Evolutionary conservation across 64 coral and sea anemone genomes (phyloP).

Genomic region (Pachyseris speciosa): DNA sequence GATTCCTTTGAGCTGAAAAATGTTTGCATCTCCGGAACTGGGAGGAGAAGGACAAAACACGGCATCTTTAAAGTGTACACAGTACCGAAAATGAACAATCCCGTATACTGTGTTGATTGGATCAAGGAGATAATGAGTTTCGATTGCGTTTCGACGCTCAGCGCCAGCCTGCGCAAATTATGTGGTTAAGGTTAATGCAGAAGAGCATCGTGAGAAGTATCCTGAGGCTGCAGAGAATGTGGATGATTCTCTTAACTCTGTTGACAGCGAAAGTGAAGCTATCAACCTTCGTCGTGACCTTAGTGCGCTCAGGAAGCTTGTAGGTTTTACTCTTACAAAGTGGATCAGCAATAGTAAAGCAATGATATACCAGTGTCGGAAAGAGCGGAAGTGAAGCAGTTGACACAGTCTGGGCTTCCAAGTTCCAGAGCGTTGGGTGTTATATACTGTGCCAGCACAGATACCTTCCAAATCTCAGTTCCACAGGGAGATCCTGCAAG

Average conservation of each 20-base stretch:
- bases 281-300: background rate
- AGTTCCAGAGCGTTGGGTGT: too few species aligned
- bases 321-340: background rate
- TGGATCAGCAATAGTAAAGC: background rate
- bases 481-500: background rate
- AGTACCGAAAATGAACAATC: constrained; percentile 27
- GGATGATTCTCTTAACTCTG: background rate
- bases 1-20: too few species aligned
- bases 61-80: background rate
- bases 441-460: background rate
- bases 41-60: background rate
- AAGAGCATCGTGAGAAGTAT: background rate
- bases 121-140: background rate
- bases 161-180: constrained; percentile 16
- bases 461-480: background rate
- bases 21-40: background rate
- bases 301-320: background rate
- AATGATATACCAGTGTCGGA: background rate
- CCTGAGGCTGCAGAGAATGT: background rate
- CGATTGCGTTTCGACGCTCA: background rate
- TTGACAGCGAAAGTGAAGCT: background rate
- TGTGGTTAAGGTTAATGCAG: background rate
- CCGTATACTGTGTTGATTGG: constrained; percentile 29
- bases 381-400: background rate
- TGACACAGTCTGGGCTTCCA: background rate